A percentile compares a stretch with the other conserved stretches of the same genome.
Conservation (phyloP, 2,113 vertebrate species). For the Struthio camelus region DNA sequence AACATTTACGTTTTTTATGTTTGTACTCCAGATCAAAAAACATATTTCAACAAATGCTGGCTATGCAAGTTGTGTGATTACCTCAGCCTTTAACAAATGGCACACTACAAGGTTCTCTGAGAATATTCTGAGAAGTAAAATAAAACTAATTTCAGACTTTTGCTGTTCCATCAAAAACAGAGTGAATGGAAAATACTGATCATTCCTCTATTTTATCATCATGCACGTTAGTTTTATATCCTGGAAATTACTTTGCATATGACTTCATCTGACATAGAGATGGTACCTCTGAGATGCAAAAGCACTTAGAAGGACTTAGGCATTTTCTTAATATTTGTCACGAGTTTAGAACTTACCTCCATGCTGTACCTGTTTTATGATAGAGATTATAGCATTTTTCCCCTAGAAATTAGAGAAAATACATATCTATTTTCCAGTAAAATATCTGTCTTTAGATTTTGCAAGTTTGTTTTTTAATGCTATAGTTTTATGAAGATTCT, state of each 20-base stretch:
- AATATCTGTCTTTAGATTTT: neutral
- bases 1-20: neutral
- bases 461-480: neutral
- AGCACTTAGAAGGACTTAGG: neutral
- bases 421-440: neutral
- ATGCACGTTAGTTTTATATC: neutral
- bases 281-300: neutral
- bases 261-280: neutral
- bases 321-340: neutral
- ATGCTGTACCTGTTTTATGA: neutral
- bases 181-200: neutral
- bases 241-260: neutral
- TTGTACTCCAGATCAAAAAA: neutral
- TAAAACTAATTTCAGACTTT: neutral
- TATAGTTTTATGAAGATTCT: neutral
- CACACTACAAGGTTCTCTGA: neutral
- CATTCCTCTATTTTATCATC: neutral
- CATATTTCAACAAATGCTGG: neutral
- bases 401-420: neutral
- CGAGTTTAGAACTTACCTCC: neutral
- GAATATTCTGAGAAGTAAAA: neutral
- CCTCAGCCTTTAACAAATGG: neutral
- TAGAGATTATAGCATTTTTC: neutral
- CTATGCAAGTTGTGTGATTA: neutral
- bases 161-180: neutral